phyloP scores from a whole-genome alignment of 1,140 invertebrate genomes.

The Nymphalis io region DNA sequence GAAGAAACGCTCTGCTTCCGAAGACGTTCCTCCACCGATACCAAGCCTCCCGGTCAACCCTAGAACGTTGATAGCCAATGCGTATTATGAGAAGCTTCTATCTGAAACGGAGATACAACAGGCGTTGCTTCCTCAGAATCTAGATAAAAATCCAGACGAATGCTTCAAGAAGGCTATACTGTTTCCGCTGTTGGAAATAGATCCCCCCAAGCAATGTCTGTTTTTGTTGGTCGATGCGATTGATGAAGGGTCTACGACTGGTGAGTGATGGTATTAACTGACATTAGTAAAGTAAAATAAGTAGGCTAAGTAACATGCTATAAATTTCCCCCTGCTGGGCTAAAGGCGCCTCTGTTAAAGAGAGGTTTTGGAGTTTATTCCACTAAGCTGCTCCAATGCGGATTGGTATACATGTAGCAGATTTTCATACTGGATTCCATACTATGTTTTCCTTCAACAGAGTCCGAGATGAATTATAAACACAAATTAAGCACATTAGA shows the following conservation, averaged over 20 bases:
- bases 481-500: too few relatives aligned
- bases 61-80: slow-evolving; percentile 85
- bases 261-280: slow-evolving; percentile 39
- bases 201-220: slow-evolving; percentile 90
- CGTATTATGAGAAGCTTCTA: slow-evolving; percentile 90
- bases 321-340: too few relatives aligned
- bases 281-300: too few relatives aligned
- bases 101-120: slow-evolving; percentile 89
- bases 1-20: slow-evolving; percentile 49
- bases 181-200: slow-evolving; percentile 92
- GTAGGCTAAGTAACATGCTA: too few relatives aligned
- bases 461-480: too few relatives aligned
- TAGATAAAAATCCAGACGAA: slow-evolving; percentile 93
- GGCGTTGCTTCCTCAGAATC: slow-evolving; percentile 85
- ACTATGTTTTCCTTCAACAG: too few relatives aligned
- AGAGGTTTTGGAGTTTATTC: too few relatives aligned
- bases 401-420: too few relatives aligned
- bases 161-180: slow-evolving; percentile 94
- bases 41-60: slow-evolving; percentile 84
- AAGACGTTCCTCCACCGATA: slow-evolving; percentile 80
- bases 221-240: slow-evolving; percentile 95
- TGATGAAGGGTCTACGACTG: slow-evolving; percentile 84
- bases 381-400: too few relatives aligned
- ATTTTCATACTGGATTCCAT: too few relatives aligned
- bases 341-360: too few relatives aligned